Conservation (phyloP, 2,797 vertebrate genomes). For the Aulostomus chinensis region DNA sequence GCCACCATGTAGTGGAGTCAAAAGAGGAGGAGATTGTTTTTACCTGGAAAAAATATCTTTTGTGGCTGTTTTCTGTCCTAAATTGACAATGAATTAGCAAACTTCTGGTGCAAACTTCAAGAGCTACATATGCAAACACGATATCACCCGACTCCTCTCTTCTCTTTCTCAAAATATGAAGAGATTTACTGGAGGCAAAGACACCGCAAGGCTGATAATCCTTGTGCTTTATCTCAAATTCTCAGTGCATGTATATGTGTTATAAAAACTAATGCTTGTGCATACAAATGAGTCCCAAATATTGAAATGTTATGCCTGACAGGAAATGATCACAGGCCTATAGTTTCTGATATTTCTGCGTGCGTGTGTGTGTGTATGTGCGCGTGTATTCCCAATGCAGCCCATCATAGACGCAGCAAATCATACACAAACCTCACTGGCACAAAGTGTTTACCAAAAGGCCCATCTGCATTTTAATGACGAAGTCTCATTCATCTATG, state of each 20-base stretch:
- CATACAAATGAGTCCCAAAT: conserved; percentile 49
- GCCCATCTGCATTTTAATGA: conserved; percentile 70
- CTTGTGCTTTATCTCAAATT: conserved; percentile 31
- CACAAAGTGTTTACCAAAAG: conserved; percentile 55
- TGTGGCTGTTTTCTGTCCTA: too few relatives aligned
- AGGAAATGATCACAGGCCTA: conserved; percentile 50
- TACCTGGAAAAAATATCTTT: too few relatives aligned
- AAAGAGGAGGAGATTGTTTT: too few relatives aligned
- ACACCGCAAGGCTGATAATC: too few relatives aligned
- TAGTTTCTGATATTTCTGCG: conserved; percentile 26
- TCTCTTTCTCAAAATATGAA: too few relatives aligned
- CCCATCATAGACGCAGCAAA: conserved; percentile 36
- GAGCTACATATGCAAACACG: too few relatives aligned
- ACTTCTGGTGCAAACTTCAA: too few relatives aligned
- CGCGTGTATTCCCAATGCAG: conserved; percentile 12
- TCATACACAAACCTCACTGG: conserved; percentile 40
- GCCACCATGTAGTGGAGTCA: too few relatives aligned
- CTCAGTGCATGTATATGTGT: conserved; percentile 20
- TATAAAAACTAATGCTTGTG: conserved; percentile 30
- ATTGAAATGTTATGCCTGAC: conserved; percentile 51
- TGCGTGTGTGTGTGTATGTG: conserved; percentile 23
- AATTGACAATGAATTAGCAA: too few relatives aligned
- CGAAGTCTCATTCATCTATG: conserved; percentile 59
- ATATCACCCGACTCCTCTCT: too few relatives aligned
- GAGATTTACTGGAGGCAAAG: too few relatives aligned